Evolutionary conservation across 2,113 vertebrate species (phyloP), one percentile per base, ranked within the genome.

Genomic region (Athene noctua): DNA sequence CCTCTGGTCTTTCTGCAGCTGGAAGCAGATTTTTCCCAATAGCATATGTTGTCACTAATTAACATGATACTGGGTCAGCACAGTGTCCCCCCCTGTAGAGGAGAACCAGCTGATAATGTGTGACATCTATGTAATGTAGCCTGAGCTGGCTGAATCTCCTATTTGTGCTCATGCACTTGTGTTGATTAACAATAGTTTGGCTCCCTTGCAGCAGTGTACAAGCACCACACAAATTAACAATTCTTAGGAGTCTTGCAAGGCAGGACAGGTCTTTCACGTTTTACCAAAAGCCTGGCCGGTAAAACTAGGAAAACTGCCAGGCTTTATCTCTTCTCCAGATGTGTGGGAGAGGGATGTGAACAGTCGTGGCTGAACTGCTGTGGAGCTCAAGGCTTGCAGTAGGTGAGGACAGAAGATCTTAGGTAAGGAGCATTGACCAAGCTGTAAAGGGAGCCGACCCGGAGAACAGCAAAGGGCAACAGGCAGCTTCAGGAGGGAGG

Each of bases 401-500:
- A 61, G 12, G 22, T 72, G 49, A 57, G 61, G 34, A 55, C 19
- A 66, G 44, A 79, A 42, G 42, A 4, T 54, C 30, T 7, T n/a
- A 32, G 18, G 29, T 14, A 57, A 91, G 52, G 16, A 71, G 23
- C 36, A 15, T 20, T 78, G 75, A 34, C 40, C 8, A 13, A 79
- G n/a, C 54, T 57, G 22, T 38, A 19, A 13, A 65, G 52, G 59
- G 58, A 94, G 17, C 26, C 0, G 1, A 61, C 34, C 57, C 20
- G 7, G 82, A 72, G 42, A 94, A 88, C 86, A 91, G 88, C 71
- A 94, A 87, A 88, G 90, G 67, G 89, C 80, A 88, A 91, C 55
- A 94, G 83, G 32, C 40, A 91, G 51, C 87, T 91, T 89, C 46
- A 47, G 58, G 29, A 89, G 10, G 29, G 27, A 80, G 36, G 17